Conservation (phyloP, 2,113 vertebrate genomes). For the Clarias magur region DNA sequence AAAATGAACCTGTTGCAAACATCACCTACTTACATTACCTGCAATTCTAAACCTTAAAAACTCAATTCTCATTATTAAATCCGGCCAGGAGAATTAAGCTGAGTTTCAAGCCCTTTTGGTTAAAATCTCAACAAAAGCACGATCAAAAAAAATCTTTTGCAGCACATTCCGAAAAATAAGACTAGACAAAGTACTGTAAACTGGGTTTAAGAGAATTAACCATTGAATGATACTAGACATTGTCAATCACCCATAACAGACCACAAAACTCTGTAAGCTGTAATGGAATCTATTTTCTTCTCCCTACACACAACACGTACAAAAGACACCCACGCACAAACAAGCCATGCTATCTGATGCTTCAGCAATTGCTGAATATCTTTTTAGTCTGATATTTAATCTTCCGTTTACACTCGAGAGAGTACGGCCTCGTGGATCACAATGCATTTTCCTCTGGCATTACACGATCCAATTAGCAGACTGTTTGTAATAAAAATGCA, state of each 20-base stretch:
- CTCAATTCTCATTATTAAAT: neutral
- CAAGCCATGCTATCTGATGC: neutral
- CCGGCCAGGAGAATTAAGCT: neutral
- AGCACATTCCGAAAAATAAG: neutral
- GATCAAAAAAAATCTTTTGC: neutral
- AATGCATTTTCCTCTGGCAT: neutral
- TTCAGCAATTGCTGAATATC: slow-evolving; percentile 15
- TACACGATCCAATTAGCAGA: neutral
- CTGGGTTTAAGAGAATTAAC: neutral
- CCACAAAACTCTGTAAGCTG: neutral
- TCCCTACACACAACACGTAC: neutral
- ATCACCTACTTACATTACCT: neutral
- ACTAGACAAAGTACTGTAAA: neutral
- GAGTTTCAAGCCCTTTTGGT: neutral
- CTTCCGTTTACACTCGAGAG: slow-evolving; percentile 9
- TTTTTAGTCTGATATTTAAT: slow-evolving; percentile 40
- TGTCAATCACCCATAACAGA: neutral
- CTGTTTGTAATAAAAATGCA: neutral
- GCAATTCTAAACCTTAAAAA: neutral
- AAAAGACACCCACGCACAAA: neutral
- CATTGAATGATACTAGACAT: neutral
- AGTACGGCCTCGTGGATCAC: neutral
- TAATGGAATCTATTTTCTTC: neutral
- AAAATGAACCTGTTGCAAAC: too few species aligned
- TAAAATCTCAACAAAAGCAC: neutral